Evolutionary conservation across 2,888 invertebrate genomes (phyloP).

Genomic region (Neoscelio sp.): DNA sequence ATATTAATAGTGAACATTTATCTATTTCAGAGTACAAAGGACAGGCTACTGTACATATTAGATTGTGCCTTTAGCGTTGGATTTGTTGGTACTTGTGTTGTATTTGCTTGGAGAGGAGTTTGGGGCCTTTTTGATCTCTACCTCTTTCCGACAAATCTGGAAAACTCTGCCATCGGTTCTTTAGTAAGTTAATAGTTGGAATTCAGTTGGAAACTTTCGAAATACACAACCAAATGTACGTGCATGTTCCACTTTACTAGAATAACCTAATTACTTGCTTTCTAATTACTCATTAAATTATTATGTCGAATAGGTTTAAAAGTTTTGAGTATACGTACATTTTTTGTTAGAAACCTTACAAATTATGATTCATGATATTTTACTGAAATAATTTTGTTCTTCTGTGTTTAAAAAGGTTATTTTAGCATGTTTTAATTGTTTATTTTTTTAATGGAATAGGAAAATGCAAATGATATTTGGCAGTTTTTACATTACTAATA

Average conservation of each 20-base stretch:
- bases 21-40: constrained; percentile 87
- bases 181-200: constrained; percentile 86
- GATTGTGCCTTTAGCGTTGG: constrained; percentile 94
- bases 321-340: constrained; percentile 10
- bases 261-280: constrained; percentile 38
- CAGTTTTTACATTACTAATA: too few species aligned
- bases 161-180: constrained; percentile 90
- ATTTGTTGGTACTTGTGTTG: constrained; percentile 92
- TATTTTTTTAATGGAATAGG: constrained; percentile 5
- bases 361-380: too few species aligned
- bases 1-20: constrained; percentile 23
- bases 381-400: constrained; percentile 1
- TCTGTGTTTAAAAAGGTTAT: not conserved
- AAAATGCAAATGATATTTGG: constrained; percentile 9
- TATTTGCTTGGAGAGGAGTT: constrained; percentile 94
- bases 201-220: constrained; percentile 29
- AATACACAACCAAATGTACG: constrained; percentile 23
- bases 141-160: constrained; percentile 89
- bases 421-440: constrained; percentile 1
- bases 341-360: constrained; percentile 3
- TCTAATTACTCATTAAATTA: constrained; percentile 36
- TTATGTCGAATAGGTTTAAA: constrained; percentile 19
- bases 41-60: constrained; percentile 89
- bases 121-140: constrained; percentile 93
- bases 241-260: constrained; percentile 27